Base-by-base conservation (phyloP, 2,888 invertebrate species). In the Ormyrus pomaceus region DNA sequence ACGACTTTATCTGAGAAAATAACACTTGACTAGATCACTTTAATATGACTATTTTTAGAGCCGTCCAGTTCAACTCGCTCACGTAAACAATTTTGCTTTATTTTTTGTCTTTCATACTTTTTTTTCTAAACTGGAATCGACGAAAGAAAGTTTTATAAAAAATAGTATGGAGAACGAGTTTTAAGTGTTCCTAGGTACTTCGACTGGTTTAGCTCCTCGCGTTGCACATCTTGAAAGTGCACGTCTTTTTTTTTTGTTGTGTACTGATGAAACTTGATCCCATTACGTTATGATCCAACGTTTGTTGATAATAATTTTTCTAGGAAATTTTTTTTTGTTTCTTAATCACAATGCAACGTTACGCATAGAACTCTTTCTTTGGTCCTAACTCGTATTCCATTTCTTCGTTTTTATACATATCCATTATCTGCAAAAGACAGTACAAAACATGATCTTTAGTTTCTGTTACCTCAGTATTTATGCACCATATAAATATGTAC, bases 361-460 rank as follows among this genome's bases (percentile, higher is more conserved):
- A 97, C 92, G 96, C 97, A 92, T 96, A 97, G 92, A 97, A 97
- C 91, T 97, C 97, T 86, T 94, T 94, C 92, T 96, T 97, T 89
- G 95, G 95, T 87, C 95, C 95, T 93, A 97, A 93, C 88, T 96
- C 96, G 91, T 96, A 97, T 90, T 97, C 97, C 85, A 96, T 93
- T 90, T 97, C 97, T 91, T 97, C 97, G 92, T 97, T 96, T 92
- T 97, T 97, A 93, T 97, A 97, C 95, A 97, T 95, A 91, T 97
- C 97, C 91, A 97, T 95, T 88, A 97, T 93, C 96, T 96, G 92
- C 58, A 92, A 91, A 83, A 34, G 81, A 81, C 55, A 74, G 34
- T 34, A 34, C 34, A 34, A 34, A 34, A 34, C 34, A 34, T 34
- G 34, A 34, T 34, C 34, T 34, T 34, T 34, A 34, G 4, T 34